Base-by-base conservation (phyloP, 2,888 invertebrate genomes). In the Meghimatium bilineatum region DNA sequence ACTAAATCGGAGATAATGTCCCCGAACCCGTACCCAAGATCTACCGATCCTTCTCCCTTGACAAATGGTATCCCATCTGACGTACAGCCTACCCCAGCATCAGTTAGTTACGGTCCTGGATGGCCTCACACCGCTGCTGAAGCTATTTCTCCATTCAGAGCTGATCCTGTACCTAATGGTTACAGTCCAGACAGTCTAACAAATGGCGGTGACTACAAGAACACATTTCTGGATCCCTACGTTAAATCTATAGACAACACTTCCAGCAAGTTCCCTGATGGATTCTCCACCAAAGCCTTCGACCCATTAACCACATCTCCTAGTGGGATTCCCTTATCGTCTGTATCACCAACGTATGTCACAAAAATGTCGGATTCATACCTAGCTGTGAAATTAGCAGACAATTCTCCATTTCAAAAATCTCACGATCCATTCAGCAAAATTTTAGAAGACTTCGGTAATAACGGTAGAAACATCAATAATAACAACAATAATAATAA, bases 351-450 rank as follows among this genome's bases (percentile, higher is more conserved):
- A 63, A 56, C 72, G 26, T 78, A n/a, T 69, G 20, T 75, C 38
- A n/a, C 80, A 44, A 86, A 74, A 77, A 90, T 90, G 88, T 87
- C 89, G 56, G 89, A 91, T 85, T 88, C 90, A 26, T 89, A 90
- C 84, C 86, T 90, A 63, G 90, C 90, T 88, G 89, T 90, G 23
- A 77, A 76, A 38, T 26, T 83, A 17, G 76, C 77, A 1, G 83
- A 83, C 32, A 69, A 71, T 38, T 77, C 83, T 10, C 71, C 36
- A 26, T 83, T 83, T 36, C 71, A 71, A n/a, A 83, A 83, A 67
- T 71, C 77, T 2, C 69, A 69, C 34, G 78, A 83, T 60, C 52
- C 82, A 0, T 83, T 71, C 83, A 83, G 76, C 78, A 83, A 83
- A 60, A 67, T 83, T 14, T 38, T 83, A 20, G 83, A 83, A 32